A percentile compares a stretch with the other conserved stretches of the same genome.
These are phyloP conservation scores for Gortyna flavago DNA, from an alignment of 2,888 invertebrate species.

Conservation along the genomic window DNA sequence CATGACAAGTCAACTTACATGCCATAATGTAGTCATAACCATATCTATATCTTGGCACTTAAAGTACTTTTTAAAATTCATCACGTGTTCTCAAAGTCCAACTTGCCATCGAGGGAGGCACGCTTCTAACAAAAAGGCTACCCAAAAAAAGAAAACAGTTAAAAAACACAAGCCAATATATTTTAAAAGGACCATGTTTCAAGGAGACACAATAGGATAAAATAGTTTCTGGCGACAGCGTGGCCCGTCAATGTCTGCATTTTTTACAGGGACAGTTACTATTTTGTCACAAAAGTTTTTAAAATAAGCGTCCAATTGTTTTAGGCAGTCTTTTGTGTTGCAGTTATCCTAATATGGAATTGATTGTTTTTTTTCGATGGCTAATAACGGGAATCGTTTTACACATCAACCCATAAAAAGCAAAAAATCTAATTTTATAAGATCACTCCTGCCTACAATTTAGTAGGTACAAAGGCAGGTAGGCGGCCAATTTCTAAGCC, in stretches of 20 bases:
- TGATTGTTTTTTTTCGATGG: slow-evolving; percentile 42
- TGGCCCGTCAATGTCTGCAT: slow-evolving; percentile 74
- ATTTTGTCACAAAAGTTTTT: slow-evolving; percentile 41
- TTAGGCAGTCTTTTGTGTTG: slow-evolving; percentile 28
- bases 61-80: slow-evolving; percentile 87
- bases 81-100: slow-evolving; percentile 80
- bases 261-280: slow-evolving; percentile 66
- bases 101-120: slow-evolving; percentile 80
- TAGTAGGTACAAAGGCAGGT: slow-evolving; percentile 64
- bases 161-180: slow-evolving; percentile 80
- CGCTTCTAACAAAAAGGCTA: slow-evolving; percentile 81
- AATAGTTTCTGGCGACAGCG: slow-evolving; percentile 84
- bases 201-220: slow-evolving; percentile 83
- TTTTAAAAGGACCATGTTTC: slow-evolving; percentile 83
- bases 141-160: slow-evolving; percentile 74
- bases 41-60: slow-evolving; percentile 79
- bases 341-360: slow-evolving; percentile 16
- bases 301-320: slow-evolving; percentile 50
- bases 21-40: slow-evolving; percentile 81
- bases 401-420: slow-evolving; percentile 21
- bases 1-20: slow-evolving; percentile 82
- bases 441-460: slow-evolving; percentile 58
- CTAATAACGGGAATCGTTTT: slow-evolving; percentile 45
- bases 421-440: slow-evolving; percentile 58
- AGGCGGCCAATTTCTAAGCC: slow-evolving; percentile 67